A percentile compares a stretch with the other conserved stretches of the same genome.
phyloP scores from a whole-genome alignment of 2,888 invertebrate genomes.

The Scaptomyza polygonia region DNA sequence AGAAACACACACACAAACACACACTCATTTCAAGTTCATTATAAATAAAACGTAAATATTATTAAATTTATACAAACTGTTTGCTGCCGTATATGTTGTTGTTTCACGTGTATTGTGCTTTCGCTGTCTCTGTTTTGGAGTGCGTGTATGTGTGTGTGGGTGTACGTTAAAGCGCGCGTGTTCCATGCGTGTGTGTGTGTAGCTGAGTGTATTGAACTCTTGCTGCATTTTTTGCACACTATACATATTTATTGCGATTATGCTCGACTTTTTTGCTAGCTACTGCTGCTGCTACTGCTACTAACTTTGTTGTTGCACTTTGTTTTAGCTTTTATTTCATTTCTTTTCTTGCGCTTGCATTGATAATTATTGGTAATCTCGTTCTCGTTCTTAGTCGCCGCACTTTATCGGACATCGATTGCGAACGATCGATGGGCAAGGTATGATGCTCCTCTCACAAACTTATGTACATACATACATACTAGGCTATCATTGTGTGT shows the following conservation, averaged over 20 bases:
- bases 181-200: constrained; percentile 28
- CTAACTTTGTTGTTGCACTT: constrained; percentile 23
- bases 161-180: constrained; percentile 41
- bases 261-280: constrained; percentile 41
- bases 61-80: constrained; percentile 73
- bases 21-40: constrained; percentile 71
- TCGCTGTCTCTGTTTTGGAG: constrained; percentile 6
- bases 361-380: constrained; percentile 34
- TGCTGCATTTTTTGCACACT: constrained; percentile 76
- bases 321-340: constrained; percentile 11
- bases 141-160: constrained; percentile 34
- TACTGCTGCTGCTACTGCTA: constrained; percentile 44
- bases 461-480: background rate
- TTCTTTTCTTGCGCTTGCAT: constrained; percentile 12
- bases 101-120: constrained; percentile 39
- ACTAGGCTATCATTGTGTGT: background rate
- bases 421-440: constrained; percentile 37
- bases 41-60: constrained; percentile 79
- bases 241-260: constrained; percentile 39
- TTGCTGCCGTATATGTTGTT: constrained; percentile 16
- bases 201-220: constrained; percentile 73
- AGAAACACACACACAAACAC: constrained; percentile 1
- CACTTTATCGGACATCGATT: constrained; percentile 46
- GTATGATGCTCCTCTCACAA: constrained; percentile 9
- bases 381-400: constrained; percentile 11